These are phyloP conservation scores for Xylota sylvarum DNA, from an alignment of 2,888 invertebrate species.

Conservation along the genomic window DNA sequence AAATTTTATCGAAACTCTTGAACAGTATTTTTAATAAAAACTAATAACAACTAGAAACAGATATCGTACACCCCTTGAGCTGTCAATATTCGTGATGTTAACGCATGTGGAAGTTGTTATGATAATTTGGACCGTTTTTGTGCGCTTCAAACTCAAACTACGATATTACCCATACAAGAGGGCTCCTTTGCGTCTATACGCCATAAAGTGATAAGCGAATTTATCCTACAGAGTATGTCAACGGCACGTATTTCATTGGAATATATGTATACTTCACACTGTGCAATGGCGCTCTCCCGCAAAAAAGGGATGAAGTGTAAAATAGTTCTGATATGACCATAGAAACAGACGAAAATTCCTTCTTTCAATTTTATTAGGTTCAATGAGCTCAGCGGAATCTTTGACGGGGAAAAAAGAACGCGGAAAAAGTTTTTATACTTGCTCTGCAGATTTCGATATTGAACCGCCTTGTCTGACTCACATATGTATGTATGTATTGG, in stretches of 20 bases:
- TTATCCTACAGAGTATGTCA: constrained; percentile 7
- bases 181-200: constrained; percentile 13
- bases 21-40: neutral
- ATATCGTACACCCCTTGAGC: neutral
- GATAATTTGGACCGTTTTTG: constrained; percentile 2
- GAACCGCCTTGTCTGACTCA: neutral
- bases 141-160: constrained; percentile 1
- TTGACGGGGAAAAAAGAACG: neutral
- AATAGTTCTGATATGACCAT: constrained; percentile 4
- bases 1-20: neutral
- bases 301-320: neutral
- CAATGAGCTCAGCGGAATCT: neutral
- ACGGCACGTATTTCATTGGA: neutral
- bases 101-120: constrained; percentile 12
- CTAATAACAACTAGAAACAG: neutral
- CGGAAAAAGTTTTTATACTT: neutral
- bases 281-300: neutral
- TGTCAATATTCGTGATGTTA: constrained; percentile 10
- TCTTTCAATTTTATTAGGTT: constrained; percentile 6
- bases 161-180: neutral
- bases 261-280: constrained; percentile 1
- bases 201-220: constrained; percentile 11
- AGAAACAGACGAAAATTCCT: neutral
- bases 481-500: neutral
- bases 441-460: neutral